phyloP scores from a whole-genome alignment of 2,888 invertebrate genomes.

The Oxytorus armatus region DNA sequence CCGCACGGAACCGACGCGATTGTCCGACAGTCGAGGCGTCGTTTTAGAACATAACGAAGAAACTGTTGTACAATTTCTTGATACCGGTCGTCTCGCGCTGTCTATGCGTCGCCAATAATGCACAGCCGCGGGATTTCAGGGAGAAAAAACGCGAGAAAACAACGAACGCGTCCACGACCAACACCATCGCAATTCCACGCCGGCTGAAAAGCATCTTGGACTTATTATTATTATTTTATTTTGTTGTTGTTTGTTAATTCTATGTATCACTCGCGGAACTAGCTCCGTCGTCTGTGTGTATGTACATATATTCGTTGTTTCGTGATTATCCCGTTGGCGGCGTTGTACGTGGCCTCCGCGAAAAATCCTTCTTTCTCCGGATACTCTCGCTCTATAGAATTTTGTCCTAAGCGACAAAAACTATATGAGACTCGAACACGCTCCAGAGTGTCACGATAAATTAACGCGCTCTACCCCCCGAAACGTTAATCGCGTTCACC shows the following conservation, averaged over 20 bases:
- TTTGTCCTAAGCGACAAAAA: constrained; percentile 61
- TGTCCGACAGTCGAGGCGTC: constrained; percentile 49
- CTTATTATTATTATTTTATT: not conserved
- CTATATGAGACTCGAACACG: constrained; percentile 82
- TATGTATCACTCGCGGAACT: not conserved
- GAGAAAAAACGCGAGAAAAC: constrained; percentile 83
- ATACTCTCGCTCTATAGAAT: not conserved
- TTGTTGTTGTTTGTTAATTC: constrained; percentile 16
- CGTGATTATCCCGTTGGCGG: too few species aligned
- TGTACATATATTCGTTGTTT: not conserved
- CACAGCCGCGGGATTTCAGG: constrained; percentile 84
- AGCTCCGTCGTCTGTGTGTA: not conserved
- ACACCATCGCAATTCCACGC: constrained; percentile 83
- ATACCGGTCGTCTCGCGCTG: constrained; percentile 94
- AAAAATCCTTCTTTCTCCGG: constrained; percentile 6
- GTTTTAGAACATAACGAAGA: constrained; percentile 94
- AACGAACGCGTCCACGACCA: constrained; percentile 82
- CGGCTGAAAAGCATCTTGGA: constrained; percentile 74
- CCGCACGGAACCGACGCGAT: too few species aligned
- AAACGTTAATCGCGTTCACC: constrained; percentile 80
- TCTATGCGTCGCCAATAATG: constrained; percentile 92
- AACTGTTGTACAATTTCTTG: constrained; percentile 94
- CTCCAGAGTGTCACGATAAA: constrained; percentile 82
- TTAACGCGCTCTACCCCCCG: constrained; percentile 74
- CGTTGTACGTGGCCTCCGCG: too few species aligned